Evolutionary conservation across 2,888 invertebrate species (phyloP).

Genomic region (Antitype chi): DNA sequence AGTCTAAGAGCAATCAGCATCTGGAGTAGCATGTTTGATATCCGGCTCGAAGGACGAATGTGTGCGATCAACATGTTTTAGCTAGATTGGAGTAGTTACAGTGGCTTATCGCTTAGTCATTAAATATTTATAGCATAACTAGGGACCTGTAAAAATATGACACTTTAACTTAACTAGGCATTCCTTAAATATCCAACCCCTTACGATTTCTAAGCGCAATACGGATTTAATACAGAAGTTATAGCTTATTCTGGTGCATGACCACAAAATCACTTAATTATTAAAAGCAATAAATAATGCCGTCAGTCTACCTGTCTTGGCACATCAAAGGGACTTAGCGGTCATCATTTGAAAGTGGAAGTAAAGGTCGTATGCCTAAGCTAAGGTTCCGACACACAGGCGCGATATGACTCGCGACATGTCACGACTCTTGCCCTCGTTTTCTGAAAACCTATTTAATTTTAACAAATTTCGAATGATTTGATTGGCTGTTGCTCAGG

Average conservation of each 20-base stretch:
- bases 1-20: not conserved
- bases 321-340: conserved; percentile 31
- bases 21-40: not conserved
- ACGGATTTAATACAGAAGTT: not conserved
- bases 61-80: not conserved
- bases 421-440: not conserved
- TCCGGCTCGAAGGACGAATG: conserved; percentile 2
- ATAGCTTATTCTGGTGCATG: not conserved
- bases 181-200: too few species aligned
- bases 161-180: not conserved
- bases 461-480: not conserved
- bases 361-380: conserved; percentile 15
- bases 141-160: not conserved
- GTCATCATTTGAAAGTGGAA: conserved; percentile 11
- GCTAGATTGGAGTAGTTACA: not conserved
- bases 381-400: not conserved
- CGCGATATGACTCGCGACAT: not conserved
- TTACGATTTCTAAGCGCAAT: not conserved
- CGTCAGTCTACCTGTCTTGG: not conserved
- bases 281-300: conserved; percentile 32
- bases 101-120: not conserved
- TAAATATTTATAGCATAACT: not conserved
- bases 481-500: not conserved
- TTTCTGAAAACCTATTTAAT: not conserved
- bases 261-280: conserved; percentile 24